Evolutionary conservation across 2,113 vertebrate genomes (phyloP).

Genomic region (Cyanoramphus novaezelandiae): DNA sequence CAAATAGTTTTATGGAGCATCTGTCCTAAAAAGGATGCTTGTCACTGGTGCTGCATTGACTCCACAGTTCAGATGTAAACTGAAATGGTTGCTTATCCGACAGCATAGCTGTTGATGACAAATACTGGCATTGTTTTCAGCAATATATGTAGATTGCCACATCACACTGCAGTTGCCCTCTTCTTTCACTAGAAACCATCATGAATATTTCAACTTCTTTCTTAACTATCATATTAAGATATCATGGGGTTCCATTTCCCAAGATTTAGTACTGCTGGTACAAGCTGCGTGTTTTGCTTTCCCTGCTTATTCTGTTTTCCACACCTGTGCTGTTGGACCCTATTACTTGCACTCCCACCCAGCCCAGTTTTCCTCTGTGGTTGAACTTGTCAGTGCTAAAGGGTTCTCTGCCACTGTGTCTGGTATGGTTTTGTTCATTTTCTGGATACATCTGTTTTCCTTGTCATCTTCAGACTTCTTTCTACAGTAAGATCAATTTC

Average conservation of each 20-base stretch:
- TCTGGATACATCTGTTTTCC: background rate
- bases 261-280: background rate
- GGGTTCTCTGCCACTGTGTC: background rate
- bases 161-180: background rate
- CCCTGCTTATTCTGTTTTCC: background rate
- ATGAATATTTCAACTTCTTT: background rate
- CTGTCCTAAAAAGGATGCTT: background rate
- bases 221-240: background rate
- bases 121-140: background rate
- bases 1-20: background rate
- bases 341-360: background rate
- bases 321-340: background rate
- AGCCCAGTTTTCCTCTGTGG: background rate
- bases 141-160: background rate
- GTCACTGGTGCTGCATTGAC: background rate
- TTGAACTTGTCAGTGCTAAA: background rate
- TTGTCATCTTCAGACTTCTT: background rate
- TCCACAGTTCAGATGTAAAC: background rate
- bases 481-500: background rate
- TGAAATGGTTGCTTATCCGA: background rate
- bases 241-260: background rate
- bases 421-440: background rate
- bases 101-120: background rate
- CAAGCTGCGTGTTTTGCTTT: background rate
- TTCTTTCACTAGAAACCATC: background rate